Base-by-base conservation (phyloP, 2,888 invertebrate genomes). In the Microchrysa polita region DNA sequence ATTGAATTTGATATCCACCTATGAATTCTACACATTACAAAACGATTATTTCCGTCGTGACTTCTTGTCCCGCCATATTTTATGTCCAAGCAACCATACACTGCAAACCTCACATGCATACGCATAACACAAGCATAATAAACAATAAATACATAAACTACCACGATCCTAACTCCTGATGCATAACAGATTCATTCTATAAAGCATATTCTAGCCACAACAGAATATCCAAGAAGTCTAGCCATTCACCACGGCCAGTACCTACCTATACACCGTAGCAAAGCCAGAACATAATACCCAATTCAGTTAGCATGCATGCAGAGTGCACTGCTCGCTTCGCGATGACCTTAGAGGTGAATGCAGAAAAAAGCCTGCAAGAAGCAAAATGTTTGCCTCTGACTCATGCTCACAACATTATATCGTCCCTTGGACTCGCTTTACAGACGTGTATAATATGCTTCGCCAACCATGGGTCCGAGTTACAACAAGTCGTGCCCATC, bases 331-430 rank as follows among this genome's bases (percentile, higher is more conserved):
- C 44, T 44, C 65, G 65, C 65, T 9, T 48, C 48, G 44, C 14
- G 18, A 48, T 48, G 65, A 65, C 65, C 65, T 65, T 65, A 65
- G 65, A 65, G 65, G 65, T 65, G 65, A 65, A 44, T 48, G 65
- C 44, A 16, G 65, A 20, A 65, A 44, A 65, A 65, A 65, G 48
- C 4, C 16, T 34, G 27, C 7, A 34, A 34, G 27, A 34, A 34
- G 27, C 7, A 2, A n/a, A 34, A 34, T 34, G 27, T 34, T 34
- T 42, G 61, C 16, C 48, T 48, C 61, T 65, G 48, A 48, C 65
- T 65, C 65, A 65, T 65, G 48, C 22, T 65, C 48, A 34, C 23
- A 65, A 65, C 20, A 65, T n/a, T n/a, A n/a, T n/a, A n/a, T n/a
- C n/a, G n/a, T 65, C 20, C 22, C 20, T 65, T 48, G 34, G 34